Percentiles rank a stretch among this genome's conserved stretches.
Conservation (phyloP, 1,140 invertebrate species). For the Zaprionus davidi region DNA sequence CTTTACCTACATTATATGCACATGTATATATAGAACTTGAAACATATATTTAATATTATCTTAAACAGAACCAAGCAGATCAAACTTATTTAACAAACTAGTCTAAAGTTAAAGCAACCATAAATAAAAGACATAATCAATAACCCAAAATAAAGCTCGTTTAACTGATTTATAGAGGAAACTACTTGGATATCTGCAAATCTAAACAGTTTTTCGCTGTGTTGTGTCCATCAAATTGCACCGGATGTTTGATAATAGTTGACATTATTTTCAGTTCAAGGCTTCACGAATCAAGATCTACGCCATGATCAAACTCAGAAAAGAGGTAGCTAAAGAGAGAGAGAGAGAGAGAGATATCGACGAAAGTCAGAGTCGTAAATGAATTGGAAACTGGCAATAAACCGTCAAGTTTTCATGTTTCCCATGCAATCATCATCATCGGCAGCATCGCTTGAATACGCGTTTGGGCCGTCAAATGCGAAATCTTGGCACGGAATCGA, state of each 20-base stretch:
- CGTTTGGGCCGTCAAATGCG: not conserved
- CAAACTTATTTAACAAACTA: not conserved
- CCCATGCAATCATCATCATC: constrained; percentile 42
- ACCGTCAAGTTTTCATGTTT: constrained; percentile 32
- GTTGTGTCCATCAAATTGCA: constrained; percentile 4
- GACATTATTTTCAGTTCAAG: constrained; percentile 20
- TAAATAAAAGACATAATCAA: not conserved
- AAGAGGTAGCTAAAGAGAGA: not conserved
- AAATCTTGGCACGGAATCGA: not conserved
- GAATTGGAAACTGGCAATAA: constrained; percentile 40
- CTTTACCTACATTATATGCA: too few species aligned
- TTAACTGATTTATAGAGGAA: constrained; percentile 6
- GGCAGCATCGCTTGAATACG: too few species aligned
- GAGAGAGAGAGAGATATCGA: not conserved
- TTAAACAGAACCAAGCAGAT: not conserved
- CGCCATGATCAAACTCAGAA: not conserved
- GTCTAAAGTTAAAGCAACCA: too few species aligned
- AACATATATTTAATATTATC: not conserved
- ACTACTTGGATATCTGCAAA: not conserved
- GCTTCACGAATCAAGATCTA: constrained; percentile 12
- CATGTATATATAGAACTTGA: not conserved
- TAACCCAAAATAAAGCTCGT: not conserved
- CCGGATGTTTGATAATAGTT: constrained; percentile 27
- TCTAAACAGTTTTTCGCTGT: not conserved
- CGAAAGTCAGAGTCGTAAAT: constrained; percentile 14